These are phyloP conservation scores for Parambassis ranga DNA, from an alignment of 2,797 vertebrate species.

Conservation along the genomic window DNA sequence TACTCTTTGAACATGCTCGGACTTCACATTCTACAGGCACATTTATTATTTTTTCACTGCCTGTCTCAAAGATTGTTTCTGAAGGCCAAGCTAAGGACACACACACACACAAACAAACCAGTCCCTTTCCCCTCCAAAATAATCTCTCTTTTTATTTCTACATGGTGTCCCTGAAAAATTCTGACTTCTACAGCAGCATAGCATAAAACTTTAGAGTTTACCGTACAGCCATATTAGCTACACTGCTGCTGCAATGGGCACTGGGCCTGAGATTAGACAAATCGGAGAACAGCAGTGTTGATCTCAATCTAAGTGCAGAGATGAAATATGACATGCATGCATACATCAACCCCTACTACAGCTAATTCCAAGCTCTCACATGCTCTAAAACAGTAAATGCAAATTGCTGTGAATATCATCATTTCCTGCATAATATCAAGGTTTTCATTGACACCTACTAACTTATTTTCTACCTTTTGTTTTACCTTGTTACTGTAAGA, in stretches of 20 bases:
- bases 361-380: background rate
- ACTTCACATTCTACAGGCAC: too few species aligned
- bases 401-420: background rate
- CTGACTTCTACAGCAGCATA: slow-evolving; percentile 2
- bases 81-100: too few species aligned
- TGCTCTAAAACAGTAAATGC: background rate
- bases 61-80: too few species aligned
- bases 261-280: too few species aligned
- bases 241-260: background rate
- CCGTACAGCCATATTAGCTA: slow-evolving; percentile 23
- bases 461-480: background rate
- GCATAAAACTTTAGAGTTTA: slow-evolving; percentile 3
- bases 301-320: slow-evolving; percentile 8
- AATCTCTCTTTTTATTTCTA: too few species aligned
- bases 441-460: background rate
- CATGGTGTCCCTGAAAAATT: too few species aligned
- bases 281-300: too few species aligned
- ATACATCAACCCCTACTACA: background rate
- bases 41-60: too few species aligned
- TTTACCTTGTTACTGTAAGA: background rate
- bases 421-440: background rate
- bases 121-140: too few species aligned
- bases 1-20: too few species aligned
- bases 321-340: background rate
- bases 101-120: too few species aligned